These are phyloP conservation scores for Noctilio leporinus DNA, from an alignment of 2,113 vertebrate genomes.

Conservation along the genomic window DNA sequence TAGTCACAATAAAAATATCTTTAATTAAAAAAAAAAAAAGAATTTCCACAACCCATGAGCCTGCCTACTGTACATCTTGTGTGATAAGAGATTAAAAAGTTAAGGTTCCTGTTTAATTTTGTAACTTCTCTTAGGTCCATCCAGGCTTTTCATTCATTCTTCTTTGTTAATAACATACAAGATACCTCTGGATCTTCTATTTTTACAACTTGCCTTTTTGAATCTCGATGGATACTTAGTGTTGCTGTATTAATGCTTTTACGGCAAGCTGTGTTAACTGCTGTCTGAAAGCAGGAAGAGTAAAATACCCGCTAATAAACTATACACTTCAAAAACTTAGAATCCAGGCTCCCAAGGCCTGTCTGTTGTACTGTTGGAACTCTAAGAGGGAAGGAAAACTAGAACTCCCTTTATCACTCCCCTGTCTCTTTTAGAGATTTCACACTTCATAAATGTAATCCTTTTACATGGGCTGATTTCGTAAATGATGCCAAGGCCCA, in stretches of 20 bases:
- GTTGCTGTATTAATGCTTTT: neutral
- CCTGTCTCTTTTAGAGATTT: neutral
- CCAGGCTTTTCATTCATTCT: neutral
- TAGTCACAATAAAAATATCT: neutral
- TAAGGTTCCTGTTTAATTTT: neutral
- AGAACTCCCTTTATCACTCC: neutral
- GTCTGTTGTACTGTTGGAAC: neutral
- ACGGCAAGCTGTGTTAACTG: neutral
- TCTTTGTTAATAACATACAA: neutral
- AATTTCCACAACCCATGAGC: neutral
- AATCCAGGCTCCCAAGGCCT: neutral
- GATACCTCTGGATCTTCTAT: neutral
- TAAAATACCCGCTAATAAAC: constrained; percentile 24
- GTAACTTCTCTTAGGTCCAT: neutral
- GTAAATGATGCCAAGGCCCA: neutral
- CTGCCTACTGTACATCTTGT: neutral
- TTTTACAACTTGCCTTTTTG: neutral
- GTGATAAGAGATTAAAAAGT: neutral
- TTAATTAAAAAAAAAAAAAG: neutral
- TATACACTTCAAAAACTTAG: neutral
- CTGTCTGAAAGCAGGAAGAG: neutral
- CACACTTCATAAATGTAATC: neutral
- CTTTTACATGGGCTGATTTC: neutral
- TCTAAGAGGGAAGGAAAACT: neutral
- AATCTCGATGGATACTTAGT: neutral